Evolutionary conservation across 2,113 vertebrate genomes (phyloP), one percentile per base, ranked within the genome.

Genomic region (Bucco capensis): DNA sequence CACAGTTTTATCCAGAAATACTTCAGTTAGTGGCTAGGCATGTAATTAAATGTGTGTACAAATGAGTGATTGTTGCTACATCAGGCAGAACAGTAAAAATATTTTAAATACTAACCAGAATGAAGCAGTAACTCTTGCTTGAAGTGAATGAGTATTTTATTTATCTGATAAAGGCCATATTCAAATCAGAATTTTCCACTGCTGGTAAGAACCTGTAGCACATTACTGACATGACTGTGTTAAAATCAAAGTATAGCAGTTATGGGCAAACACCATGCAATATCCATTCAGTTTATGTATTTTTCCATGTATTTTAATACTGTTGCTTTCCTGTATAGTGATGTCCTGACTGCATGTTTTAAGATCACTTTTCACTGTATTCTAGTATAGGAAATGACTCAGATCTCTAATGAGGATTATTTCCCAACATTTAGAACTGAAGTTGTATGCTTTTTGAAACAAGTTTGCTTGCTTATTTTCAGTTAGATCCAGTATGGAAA

Each of bases 161-260:
- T 83, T 83, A 18, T 38, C 62, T 71, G 57, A 76, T 88, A 80
- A 87, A 88, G 62, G 11, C 73, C 57, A 21, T 60, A 83, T 75
- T 93, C 74, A 93, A 83, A 80, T 65, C 46, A 70, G 51, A 75
- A 46, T 75, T 93, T 83, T 88, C 79, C 69, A 84, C 51, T 88
- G 51, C 64, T 44, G 6, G 31, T 75, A 44, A 88, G 51, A 84
- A 50, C 57, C 69, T 35, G 3, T 60, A 60, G 47, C 4, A 1
- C 30, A 44, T 57, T 54, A 21, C 18, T 80, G 58, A 54, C 44
- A 6, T 60, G 49, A 38, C 50, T 76, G 2, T 40, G 17, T 69
- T 88, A 70, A 87, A 89, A 67, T 9, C 11, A 3, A 71, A 65
- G 7, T 58, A 5, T 28, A 46, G 11, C 9, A 58, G 2, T 83